A percentile compares a stretch with the other conserved stretches of the same genome.
These are phyloP conservation scores for Scomber scombrus DNA, from an alignment of 2,113 vertebrate species.

Conservation along the genomic window DNA sequence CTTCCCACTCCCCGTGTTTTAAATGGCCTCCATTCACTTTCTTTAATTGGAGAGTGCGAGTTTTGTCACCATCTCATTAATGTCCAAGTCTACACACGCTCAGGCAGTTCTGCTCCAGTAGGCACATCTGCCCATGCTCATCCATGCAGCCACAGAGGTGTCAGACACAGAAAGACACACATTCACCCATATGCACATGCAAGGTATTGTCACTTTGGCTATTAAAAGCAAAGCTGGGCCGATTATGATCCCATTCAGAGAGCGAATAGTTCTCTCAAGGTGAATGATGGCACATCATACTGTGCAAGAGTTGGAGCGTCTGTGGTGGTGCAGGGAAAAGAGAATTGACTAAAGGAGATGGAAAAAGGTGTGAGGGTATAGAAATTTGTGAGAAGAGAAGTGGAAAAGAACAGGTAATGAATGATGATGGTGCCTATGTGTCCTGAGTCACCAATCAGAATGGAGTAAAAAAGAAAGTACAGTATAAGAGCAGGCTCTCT, in stretches of 20 bases:
- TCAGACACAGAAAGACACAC: slow-evolving; percentile 73
- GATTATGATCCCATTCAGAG: slow-evolving; percentile 83
- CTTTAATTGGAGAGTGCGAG: slow-evolving; percentile 81
- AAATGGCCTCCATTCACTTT: slow-evolving; percentile 77
- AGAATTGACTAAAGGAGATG: slow-evolving; percentile 63
- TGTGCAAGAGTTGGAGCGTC: slow-evolving; percentile 62
- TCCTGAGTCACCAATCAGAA: slow-evolving; percentile 59
- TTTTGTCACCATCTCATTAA: slow-evolving; percentile 85
- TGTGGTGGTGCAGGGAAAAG: slow-evolving; percentile 56
- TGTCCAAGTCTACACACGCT: slow-evolving; percentile 77
- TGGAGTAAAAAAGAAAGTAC: not conserved
- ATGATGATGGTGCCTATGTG: slow-evolving; percentile 57
- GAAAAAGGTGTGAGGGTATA: slow-evolving; percentile 48
- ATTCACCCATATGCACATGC: slow-evolving; percentile 57
- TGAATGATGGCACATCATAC: slow-evolving; percentile 83
- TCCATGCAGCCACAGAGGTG: slow-evolving; percentile 81
- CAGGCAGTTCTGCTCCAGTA: slow-evolving; percentile 79
- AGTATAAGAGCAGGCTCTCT: not conserved
- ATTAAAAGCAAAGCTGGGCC: slow-evolving; percentile 83
- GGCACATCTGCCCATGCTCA: slow-evolving; percentile 84
- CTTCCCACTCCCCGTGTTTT: slow-evolving; percentile 59
- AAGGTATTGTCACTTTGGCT: slow-evolving; percentile 82
- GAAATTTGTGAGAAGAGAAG: slow-evolving; percentile 58
- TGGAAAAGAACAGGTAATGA: slow-evolving; percentile 62
- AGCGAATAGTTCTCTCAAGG: slow-evolving; percentile 76